Evolutionary conservation across 2,113 vertebrate species (phyloP).

Genomic region (Callipepla squamata): DNA sequence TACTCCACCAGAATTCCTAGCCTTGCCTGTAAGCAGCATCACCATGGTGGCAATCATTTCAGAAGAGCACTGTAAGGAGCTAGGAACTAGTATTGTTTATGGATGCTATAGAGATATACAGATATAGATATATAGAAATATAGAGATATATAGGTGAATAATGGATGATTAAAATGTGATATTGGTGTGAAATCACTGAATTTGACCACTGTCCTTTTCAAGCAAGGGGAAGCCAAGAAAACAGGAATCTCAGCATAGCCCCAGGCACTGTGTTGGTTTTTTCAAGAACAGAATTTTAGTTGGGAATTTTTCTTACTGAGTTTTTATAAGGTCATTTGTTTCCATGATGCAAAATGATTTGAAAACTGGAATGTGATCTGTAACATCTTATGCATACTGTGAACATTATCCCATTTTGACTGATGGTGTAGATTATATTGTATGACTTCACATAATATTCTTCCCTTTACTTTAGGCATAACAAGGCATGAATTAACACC

Average conservation of each 20-base stretch:
- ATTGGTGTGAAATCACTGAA: background rate
- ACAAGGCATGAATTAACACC: constrained; percentile 13
- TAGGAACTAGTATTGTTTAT: background rate
- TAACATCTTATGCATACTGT: background rate
- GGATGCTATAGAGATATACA: background rate
- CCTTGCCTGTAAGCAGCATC: background rate
- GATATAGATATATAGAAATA: background rate
- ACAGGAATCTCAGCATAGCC: background rate
- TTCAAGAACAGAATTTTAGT: background rate
- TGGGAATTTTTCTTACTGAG: background rate
- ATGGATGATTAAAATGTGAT: background rate
- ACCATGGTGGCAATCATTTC: background rate
- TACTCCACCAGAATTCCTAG: background rate
- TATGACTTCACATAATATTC: constrained; percentile 14
- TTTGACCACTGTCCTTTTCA: background rate
- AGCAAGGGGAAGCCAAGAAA: background rate
- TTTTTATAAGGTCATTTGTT: constrained; percentile 6
- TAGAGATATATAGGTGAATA: background rate
- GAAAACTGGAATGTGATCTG: background rate
- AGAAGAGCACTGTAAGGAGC: background rate
- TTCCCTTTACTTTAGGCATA: constrained; percentile 16
- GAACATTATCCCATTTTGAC: constrained; percentile 20
- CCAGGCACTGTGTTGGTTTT: background rate
- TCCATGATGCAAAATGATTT: background rate
- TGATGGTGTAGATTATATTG: background rate